Evolutionary conservation across 2,888 invertebrate genomes (phyloP).

Genomic region (Schrankia costaestrigalis): DNA sequence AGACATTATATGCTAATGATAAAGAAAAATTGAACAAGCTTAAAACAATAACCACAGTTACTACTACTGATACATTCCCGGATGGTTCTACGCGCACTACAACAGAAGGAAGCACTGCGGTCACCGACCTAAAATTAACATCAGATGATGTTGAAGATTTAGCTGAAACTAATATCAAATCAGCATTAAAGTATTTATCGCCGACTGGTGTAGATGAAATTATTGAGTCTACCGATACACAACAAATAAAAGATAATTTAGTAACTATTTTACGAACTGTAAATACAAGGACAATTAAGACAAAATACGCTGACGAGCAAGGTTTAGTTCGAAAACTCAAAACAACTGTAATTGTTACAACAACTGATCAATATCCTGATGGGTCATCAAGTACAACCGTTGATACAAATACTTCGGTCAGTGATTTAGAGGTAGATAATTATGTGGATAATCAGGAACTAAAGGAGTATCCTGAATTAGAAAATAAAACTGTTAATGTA

Average conservation of each 20-base stretch:
- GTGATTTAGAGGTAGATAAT: constrained; percentile 48
- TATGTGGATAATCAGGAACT: constrained; percentile 33
- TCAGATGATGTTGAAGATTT: constrained; percentile 53
- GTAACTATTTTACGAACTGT: constrained; percentile 33
- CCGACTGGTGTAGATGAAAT: constrained; percentile 34
- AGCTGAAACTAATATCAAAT: constrained; percentile 24
- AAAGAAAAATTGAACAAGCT: constrained; percentile 44
- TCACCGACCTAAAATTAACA: no score
- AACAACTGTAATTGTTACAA: constrained; percentile 46
- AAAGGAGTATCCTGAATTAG: constrained; percentile 42
- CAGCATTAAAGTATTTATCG: constrained; percentile 25
- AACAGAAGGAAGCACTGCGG: constrained; percentile 41
- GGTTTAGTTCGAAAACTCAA: constrained; percentile 45
- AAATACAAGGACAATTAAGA: constrained; percentile 36
- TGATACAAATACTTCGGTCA: constrained; percentile 57
- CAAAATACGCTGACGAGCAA: constrained; percentile 36
- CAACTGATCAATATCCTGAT: constrained; percentile 55
- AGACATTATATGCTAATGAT: constrained; percentile 49
- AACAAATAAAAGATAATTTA: constrained; percentile 37
- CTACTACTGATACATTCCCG: constrained; percentile 64
- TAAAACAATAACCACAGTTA: constrained; percentile 53
- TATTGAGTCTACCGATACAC: constrained; percentile 26
- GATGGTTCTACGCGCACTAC: constrained; percentile 41
- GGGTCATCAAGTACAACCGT: constrained; percentile 54
- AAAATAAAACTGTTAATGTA: constrained; percentile 53